Conservation (phyloP, 1,140 invertebrate genomes). For the Temnothorax longispinosus region DNA sequence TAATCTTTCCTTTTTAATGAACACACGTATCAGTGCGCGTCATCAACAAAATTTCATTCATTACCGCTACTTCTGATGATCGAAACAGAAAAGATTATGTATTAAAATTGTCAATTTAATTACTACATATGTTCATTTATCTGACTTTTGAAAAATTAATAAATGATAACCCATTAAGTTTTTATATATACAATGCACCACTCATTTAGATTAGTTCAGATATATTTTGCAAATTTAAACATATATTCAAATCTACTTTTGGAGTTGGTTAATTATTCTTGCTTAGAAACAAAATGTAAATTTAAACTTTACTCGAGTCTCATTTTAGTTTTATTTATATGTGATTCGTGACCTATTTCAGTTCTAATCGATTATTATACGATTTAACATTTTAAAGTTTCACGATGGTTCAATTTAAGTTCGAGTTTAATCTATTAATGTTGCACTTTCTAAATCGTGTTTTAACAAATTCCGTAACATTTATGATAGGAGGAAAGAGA, state of each 20-base stretch:
- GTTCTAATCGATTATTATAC: conserved; percentile 1
- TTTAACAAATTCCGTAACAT: conserved; percentile 9
- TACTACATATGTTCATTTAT: conserved; percentile 13
- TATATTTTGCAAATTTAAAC: conserved; percentile 26
- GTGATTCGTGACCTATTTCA: conserved; percentile 12
- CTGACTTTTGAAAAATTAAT: background rate
- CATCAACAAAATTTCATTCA: conserved; percentile 30
- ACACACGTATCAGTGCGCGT: conserved; percentile 5
- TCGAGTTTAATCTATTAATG: conserved; percentile 9
- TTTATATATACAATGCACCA: background rate
- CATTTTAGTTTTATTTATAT: conserved; percentile 46
- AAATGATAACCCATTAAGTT: background rate
- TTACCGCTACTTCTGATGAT: conserved; percentile 8
- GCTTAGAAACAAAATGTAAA: conserved; percentile 20
- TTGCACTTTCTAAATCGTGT: background rate
- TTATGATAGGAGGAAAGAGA: too few relatives aligned
- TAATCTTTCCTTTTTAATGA: conserved; percentile 50
- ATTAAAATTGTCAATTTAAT: conserved; percentile 13
- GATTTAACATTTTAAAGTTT: conserved; percentile 44
- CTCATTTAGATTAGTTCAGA: background rate
- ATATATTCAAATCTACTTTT: background rate
- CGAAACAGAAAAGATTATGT: background rate
- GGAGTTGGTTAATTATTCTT: background rate
- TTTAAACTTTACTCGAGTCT: conserved; percentile 43
- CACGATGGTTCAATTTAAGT: conserved; percentile 32